Conservation (phyloP, 2,888 invertebrate genomes). For the Lithodes maja region DNA sequence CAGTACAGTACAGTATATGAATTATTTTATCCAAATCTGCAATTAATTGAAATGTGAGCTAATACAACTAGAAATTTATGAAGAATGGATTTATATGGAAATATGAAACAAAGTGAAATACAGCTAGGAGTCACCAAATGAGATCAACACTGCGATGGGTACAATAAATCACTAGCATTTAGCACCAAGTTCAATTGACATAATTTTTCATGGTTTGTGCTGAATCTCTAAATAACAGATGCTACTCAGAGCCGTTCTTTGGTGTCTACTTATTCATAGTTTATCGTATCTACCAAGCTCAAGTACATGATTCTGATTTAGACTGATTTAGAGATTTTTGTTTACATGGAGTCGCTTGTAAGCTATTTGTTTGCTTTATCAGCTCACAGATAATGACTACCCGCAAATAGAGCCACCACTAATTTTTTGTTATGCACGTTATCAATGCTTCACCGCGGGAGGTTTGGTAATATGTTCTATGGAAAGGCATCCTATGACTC, state of each 20-base stretch:
- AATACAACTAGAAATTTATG: too few relatives aligned
- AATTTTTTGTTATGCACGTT: too few relatives aligned
- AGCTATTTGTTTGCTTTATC: not conserved
- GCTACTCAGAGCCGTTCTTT: not conserved
- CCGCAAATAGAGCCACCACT: not conserved
- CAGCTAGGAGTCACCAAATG: not conserved
- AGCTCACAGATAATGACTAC: not conserved
- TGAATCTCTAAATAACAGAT: not conserved
- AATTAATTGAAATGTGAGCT: too few relatives aligned
- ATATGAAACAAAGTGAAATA: not conserved
- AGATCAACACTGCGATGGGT: constrained; percentile 12
- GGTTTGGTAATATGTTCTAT: not conserved
- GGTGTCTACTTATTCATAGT: not conserved
- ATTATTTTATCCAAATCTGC: too few relatives aligned
- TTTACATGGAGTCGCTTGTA: not conserved
- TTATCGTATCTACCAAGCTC: not conserved
- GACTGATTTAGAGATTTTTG: not conserved
- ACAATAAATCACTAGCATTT: constrained; percentile 3
- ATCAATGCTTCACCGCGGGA: not conserved
- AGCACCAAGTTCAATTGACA: constrained; percentile 14
- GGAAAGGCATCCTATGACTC: not conserved
- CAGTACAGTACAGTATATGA: too few relatives aligned
- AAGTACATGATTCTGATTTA: not conserved
- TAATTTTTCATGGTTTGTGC: not conserved
- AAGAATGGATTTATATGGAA: too few relatives aligned